phyloP scores from a whole-genome alignment of 2,797 vertebrate genomes.

The Helicolenus hilgendorfi region DNA sequence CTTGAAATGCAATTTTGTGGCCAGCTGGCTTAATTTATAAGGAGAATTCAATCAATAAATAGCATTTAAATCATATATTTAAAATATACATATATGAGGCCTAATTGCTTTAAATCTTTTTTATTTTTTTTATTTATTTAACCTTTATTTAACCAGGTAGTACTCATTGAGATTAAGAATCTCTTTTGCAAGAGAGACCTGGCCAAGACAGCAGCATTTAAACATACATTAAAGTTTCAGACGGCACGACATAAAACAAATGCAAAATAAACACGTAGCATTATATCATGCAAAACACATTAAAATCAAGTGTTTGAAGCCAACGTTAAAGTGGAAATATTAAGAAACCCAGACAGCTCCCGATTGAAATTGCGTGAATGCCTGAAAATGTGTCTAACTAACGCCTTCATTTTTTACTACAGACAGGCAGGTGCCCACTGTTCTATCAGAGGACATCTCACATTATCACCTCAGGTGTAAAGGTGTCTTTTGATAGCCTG shows the following conservation, averaged over 20 bases:
- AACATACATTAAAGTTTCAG: too few relatives aligned
- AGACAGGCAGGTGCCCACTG: neutral
- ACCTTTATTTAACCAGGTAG: too few relatives aligned
- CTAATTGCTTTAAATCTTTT: neutral
- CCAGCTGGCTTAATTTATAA: neutral
- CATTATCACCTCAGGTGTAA: slow-evolving; percentile 32
- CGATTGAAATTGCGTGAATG: neutral
- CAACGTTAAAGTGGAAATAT: too few relatives aligned
- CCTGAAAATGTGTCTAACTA: neutral
- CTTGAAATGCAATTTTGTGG: neutral
- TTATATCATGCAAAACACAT: too few relatives aligned
- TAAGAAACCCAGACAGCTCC: too few relatives aligned
- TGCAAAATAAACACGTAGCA: too few relatives aligned
- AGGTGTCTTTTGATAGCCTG: slow-evolving; percentile 17
- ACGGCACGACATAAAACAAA: too few relatives aligned
- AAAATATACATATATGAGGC: neutral
- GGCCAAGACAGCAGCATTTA: too few relatives aligned
- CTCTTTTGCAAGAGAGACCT: too few relatives aligned
- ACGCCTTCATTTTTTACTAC: neutral
- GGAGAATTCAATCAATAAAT: neutral
- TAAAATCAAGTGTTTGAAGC: too few relatives aligned
- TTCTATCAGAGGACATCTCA: slow-evolving; percentile 12
- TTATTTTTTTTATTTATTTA: too few relatives aligned
- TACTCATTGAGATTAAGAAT: too few relatives aligned
- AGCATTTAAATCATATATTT: neutral